Percentiles rank a stretch among this genome's conserved stretches.
These are phyloP conservation scores for Aphelenchoides fujianensis DNA, from an alignment of 1,140 invertebrate genomes.

Conservation along the genomic window DNA sequence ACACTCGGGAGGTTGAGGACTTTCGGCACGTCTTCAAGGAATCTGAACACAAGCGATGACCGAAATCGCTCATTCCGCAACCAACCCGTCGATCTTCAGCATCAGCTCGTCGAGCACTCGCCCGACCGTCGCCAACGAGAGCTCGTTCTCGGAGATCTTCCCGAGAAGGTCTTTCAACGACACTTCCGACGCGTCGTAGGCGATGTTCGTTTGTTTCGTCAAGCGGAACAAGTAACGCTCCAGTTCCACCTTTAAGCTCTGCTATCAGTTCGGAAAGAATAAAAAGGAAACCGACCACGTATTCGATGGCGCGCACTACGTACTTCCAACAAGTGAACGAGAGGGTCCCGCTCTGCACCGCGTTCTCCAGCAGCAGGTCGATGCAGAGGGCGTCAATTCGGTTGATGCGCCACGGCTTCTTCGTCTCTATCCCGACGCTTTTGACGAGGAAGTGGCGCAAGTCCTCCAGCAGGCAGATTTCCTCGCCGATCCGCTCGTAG, in stretches of 20 bases:
- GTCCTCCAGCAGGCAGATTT: conserved; percentile 29
- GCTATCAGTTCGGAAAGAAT: no score
- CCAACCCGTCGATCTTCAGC: conserved; percentile 31
- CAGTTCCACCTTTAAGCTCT: no score
- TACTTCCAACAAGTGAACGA: conserved; percentile 21
- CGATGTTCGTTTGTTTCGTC: conserved; percentile 24
- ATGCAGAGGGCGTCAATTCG: conserved; percentile 30
- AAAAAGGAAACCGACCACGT: no score
- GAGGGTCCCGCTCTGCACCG: conserved; percentile 19
- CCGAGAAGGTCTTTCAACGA: conserved; percentile 22
- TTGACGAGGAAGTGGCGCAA: conserved; percentile 21
- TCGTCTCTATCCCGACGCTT: conserved; percentile 13
- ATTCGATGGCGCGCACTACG: conserved; percentile 23
- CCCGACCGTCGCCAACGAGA: conserved; percentile 29
- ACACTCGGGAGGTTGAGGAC: conserved; percentile 22
- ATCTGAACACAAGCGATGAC: conserved; percentile 24
- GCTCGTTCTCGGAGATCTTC: conserved; percentile 34
- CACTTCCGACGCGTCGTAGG: conserved; percentile 21
- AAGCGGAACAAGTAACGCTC: conserved; percentile 28
- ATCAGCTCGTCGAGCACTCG: conserved; percentile 30
- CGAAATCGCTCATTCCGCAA: no score
- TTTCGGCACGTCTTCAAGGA: conserved; percentile 25
- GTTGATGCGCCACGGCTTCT: conserved; percentile 29
- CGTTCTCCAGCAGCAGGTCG: conserved; percentile 18
- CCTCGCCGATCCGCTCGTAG: conserved; percentile 25